A percentile compares a stretch with the other conserved stretches of the same genome.
Conservation (phyloP, 2,888 invertebrate species). For the Phasia obesa region DNA sequence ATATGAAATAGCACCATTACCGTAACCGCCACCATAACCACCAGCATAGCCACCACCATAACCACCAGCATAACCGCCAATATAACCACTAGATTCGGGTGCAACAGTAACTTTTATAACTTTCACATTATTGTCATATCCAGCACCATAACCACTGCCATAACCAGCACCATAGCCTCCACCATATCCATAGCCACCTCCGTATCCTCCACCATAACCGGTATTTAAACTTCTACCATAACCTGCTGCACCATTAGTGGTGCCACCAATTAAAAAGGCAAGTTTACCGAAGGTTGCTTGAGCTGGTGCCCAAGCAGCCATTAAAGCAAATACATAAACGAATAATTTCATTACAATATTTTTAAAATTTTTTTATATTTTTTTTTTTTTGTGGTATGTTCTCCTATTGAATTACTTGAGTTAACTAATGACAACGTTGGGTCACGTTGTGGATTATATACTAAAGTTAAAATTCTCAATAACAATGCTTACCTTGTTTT, state of each 20-base stretch:
- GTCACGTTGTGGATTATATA: slow-evolving; percentile 62
- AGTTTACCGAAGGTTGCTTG: slow-evolving; percentile 77
- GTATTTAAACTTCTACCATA: slow-evolving; percentile 52
- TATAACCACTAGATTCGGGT: slow-evolving; percentile 66
- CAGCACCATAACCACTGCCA: slow-evolving; percentile 57
- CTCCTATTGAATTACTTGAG: slow-evolving; percentile 60
- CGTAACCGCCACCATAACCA: slow-evolving; percentile 36
- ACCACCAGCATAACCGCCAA: slow-evolving; percentile 42
- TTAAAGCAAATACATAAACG: slow-evolving; percentile 45
- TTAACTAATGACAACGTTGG: slow-evolving; percentile 71
- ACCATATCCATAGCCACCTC: slow-evolving; percentile 51
- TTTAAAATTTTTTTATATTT: slow-evolving; percentile 16
- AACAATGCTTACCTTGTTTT: slow-evolving; percentile 62
- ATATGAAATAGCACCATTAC: slow-evolving; percentile 22
- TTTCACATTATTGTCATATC: slow-evolving; percentile 74
- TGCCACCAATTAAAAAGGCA: slow-evolving; percentile 73
- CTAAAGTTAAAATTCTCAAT: slow-evolving; percentile 13
- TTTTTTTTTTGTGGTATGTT: slow-evolving; percentile 11
- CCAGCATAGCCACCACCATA: slow-evolving; percentile 9
- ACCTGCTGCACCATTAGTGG: slow-evolving; percentile 24
- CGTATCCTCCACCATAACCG: slow-evolving; percentile 48
- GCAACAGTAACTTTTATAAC: slow-evolving; percentile 77
- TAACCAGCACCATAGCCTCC: slow-evolving; percentile 58
- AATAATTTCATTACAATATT: slow-evolving; percentile 72
- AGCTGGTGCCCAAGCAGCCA: slow-evolving; percentile 68